Evolutionary conservation across 1,140 invertebrate genomes (phyloP).

Genomic region (Aporrectodea caliginosa): DNA sequence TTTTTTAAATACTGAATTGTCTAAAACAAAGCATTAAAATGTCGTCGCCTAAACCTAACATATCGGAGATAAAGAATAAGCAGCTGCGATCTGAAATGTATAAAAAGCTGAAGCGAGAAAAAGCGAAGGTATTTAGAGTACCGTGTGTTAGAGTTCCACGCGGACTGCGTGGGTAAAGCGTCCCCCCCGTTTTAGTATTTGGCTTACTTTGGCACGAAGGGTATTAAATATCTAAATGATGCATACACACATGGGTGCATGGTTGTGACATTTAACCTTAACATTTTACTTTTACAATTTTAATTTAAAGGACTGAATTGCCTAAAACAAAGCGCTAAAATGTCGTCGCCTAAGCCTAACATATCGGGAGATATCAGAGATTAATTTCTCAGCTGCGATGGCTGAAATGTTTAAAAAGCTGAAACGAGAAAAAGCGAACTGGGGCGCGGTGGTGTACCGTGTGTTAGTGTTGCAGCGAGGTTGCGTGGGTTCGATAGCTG

Average conservation of each 20-base stretch:
- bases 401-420: slow-evolving; percentile 48
- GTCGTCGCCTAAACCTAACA: slow-evolving; percentile 35
- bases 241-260: too few relatives aligned
- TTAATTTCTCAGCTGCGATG: slow-evolving; percentile 50
- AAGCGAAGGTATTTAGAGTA: slow-evolving; percentile 43
- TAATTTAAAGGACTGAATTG: neutral
- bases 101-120: slow-evolving; percentile 46
- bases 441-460: slow-evolving; percentile 34
- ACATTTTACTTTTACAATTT: neutral
- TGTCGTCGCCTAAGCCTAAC: slow-evolving; percentile 31
- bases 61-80: slow-evolving; percentile 54
- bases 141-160: neutral
- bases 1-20: too few relatives aligned
- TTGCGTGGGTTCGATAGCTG: too few relatives aligned
- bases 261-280: neutral
- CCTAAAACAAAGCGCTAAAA: too few relatives aligned
- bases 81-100: slow-evolving; percentile 45
- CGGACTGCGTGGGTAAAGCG: too few relatives aligned
- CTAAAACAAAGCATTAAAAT: too few relatives aligned
- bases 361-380: slow-evolving; percentile 52
- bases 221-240: too few relatives aligned
- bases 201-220: too few relatives aligned
- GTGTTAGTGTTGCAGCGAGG: neutral
- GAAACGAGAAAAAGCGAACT: slow-evolving; percentile 48
- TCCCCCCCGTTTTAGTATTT: too few relatives aligned